These are phyloP conservation scores for Fragum fragum DNA, from an alignment of 2,888 invertebrate genomes.

Conservation along the genomic window DNA sequence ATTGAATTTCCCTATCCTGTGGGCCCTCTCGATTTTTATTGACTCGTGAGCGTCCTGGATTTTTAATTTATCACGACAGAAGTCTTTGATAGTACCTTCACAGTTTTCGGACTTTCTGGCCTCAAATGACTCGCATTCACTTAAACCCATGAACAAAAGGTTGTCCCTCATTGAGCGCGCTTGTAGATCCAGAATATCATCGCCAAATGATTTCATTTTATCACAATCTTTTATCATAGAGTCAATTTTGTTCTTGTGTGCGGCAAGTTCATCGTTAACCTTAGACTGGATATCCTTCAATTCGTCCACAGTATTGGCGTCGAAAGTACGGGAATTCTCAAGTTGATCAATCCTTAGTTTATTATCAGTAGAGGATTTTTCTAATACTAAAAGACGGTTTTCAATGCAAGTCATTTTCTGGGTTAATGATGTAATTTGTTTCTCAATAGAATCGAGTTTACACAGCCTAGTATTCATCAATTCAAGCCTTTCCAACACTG, in stretches of 20 bases:
- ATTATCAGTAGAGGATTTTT: background rate
- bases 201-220: background rate
- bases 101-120: background rate
- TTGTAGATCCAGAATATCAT: constrained; percentile 15
- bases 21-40: no score
- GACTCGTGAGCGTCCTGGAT: constrained; percentile 5
- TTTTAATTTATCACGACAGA: background rate
- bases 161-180: constrained; percentile 3
- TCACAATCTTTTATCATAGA: background rate
- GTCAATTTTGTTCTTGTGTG: background rate
- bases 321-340: background rate
- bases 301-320: background rate
- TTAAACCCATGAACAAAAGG: constrained; percentile 10
- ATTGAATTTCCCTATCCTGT: constrained; percentile 4
- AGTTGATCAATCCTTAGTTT: background rate
- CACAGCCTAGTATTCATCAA: background rate
- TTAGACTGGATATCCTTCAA: background rate
- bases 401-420: background rate
- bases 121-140: background rate
- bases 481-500: background rate
- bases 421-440: background rate
- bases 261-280: background rate
- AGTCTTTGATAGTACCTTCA: background rate
- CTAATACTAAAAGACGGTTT: background rate
- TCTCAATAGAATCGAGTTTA: constrained; percentile 5